Conservation (phyloP, 2,113 vertebrate species). For the Lutjanus erythropterus region DNA sequence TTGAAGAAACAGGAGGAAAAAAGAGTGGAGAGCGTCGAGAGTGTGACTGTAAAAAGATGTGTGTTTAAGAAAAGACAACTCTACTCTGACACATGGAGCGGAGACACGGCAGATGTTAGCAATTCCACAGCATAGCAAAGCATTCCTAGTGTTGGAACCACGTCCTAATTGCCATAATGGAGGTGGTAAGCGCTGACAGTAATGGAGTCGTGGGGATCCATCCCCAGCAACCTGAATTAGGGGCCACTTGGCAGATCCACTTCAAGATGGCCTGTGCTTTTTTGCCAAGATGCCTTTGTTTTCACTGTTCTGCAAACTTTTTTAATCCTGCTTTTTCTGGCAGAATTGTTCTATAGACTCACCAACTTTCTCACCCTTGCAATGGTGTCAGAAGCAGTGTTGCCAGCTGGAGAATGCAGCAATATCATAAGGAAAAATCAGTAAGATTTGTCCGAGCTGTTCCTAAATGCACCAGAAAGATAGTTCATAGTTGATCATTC, state of each 20-base stretch:
- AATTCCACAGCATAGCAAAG: slow-evolving; percentile 81
- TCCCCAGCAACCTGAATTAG: slow-evolving; percentile 81
- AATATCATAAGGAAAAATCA: too few species aligned
- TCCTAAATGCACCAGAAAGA: too few species aligned
- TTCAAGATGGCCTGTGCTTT: slow-evolving; percentile 78
- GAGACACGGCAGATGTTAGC: slow-evolving; percentile 85
- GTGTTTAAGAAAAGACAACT: slow-evolving; percentile 82
- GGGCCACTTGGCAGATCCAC: slow-evolving; percentile 76
- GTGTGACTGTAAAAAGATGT: slow-evolving; percentile 77
- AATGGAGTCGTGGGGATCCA: slow-evolving; percentile 81
- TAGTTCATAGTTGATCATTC: too few species aligned
- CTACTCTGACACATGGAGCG: slow-evolving; percentile 77
- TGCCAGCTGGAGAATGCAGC: too few species aligned
- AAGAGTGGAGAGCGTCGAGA: slow-evolving; percentile 44
- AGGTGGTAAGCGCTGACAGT: slow-evolving; percentile 84
- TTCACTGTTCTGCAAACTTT: slow-evolving; percentile 31
- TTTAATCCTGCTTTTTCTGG: slow-evolving; percentile 9
- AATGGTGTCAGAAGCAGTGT: slow-evolving; percentile 15
- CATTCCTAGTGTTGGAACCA: slow-evolving; percentile 83
- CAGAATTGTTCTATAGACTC: not conserved
- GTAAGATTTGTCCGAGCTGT: too few species aligned
- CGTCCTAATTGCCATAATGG: slow-evolving; percentile 85
- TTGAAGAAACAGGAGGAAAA: slow-evolving; percentile 47
- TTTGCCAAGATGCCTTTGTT: slow-evolving; percentile 26
- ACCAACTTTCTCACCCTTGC: not conserved